phyloP scores from a whole-genome alignment of 2,888 invertebrate genomes.

The Pollenia angustigena region DNA sequence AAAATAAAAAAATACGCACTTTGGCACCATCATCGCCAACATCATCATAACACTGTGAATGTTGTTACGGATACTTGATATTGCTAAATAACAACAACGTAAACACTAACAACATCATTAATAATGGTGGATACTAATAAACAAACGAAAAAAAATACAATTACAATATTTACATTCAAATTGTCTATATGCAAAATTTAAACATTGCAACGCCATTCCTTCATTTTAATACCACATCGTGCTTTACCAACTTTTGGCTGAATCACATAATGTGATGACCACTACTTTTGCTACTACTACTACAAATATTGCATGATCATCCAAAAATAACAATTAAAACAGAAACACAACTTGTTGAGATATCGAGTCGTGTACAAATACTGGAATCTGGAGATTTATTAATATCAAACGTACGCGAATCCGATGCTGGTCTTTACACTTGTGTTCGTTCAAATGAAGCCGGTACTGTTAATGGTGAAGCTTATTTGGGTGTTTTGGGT shows the following conservation, averaged over 20 bases:
- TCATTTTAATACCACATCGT: conserved; percentile 8
- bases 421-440: conserved; percentile 95
- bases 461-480: conserved; percentile 93
- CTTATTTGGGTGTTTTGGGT: conserved; percentile 93
- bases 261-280: neutral
- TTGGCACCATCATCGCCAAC: conserved; percentile 38
- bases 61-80: conserved; percentile 43
- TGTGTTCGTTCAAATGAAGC: conserved; percentile 96
- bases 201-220: conserved; percentile 22
- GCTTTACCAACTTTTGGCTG: conserved; percentile 8
- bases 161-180: conserved; percentile 19
- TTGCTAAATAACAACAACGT: conserved; percentile 22
- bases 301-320: conserved; percentile 13
- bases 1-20: conserved; percentile 35
- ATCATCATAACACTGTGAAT: conserved; percentile 44
- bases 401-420: conserved; percentile 92
- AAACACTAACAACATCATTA: conserved; percentile 36
- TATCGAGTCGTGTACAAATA: conserved; percentile 92
- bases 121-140: conserved; percentile 39
- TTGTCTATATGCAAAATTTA: conserved; percentile 41
- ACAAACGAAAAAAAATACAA: conserved; percentile 24
- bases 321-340: conserved; percentile 72
- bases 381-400: conserved; percentile 94
- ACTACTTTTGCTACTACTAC: neutral
- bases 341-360: conserved; percentile 87